Percentiles rank a stretch among this genome's conserved stretches.
Conservation (phyloP, 2,113 vertebrate species). For the Symphodus melops region DNA sequence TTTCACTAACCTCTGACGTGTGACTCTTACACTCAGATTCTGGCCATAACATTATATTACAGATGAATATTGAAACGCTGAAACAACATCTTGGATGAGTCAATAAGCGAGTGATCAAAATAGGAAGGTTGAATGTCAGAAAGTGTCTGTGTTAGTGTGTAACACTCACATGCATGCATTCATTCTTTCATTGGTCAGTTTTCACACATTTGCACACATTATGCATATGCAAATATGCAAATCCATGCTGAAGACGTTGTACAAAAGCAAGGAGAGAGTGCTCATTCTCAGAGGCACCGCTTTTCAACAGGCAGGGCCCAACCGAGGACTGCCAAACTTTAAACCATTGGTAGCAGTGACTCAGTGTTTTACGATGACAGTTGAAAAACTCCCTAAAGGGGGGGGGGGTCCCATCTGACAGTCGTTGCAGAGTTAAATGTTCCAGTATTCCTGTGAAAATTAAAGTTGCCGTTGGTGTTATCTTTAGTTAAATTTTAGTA, state of each 20-base stretch:
- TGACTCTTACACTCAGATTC: not conserved
- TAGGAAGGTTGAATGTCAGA: slow-evolving; percentile 5
- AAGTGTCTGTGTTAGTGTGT: not conserved
- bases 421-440: too few species aligned
- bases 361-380: too few species aligned
- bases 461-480: too few species aligned
- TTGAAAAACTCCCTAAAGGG: too few species aligned
- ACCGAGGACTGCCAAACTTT: too few species aligned
- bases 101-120: not conserved
- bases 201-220: not conserved
- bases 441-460: too few species aligned
- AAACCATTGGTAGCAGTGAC: too few species aligned
- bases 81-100: slow-evolving; percentile 1
- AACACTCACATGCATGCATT: slow-evolving; percentile 13
- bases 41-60: not conserved
- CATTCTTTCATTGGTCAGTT: not conserved
- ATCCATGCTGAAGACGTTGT: not conserved
- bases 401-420: too few species aligned
- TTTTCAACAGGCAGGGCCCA: too few species aligned
- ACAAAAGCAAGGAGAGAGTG: slow-evolving; percentile 27
- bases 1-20: slow-evolving; percentile 52
- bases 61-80: not conserved
- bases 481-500: too few species aligned
- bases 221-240: slow-evolving; percentile 39
- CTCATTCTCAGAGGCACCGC: not conserved